Evolutionary conservation across 1,140 invertebrate genomes (phyloP).

Genomic region (Brachionus asplanchnoidis): DNA sequence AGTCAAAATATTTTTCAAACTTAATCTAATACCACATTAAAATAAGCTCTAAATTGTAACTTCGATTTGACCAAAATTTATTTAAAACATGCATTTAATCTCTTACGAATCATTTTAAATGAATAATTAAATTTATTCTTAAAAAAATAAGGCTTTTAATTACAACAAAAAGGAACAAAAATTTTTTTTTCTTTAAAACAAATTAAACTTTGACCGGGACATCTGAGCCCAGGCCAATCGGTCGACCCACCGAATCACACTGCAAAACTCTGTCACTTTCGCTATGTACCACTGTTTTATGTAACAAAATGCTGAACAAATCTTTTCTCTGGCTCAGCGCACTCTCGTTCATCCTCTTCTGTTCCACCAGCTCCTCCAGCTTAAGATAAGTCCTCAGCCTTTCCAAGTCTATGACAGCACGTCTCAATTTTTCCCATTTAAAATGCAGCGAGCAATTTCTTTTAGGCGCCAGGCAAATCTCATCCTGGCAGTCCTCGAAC

Average conservation of each 20-base stretch:
- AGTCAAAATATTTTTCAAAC: too few relatives aligned
- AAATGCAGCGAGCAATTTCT: conserved; percentile 86
- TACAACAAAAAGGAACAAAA: not conserved
- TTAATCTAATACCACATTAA: not conserved
- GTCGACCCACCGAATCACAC: not conserved
- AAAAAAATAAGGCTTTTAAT: not conserved
- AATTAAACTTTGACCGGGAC: not conserved
- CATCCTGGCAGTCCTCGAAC: conserved; percentile 55
- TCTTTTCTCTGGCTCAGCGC: conserved; percentile 10
- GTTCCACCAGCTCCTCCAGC: conserved; percentile 88
- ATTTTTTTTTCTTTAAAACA: not conserved
- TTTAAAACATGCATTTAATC: not conserved
- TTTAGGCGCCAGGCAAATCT: conserved; percentile 79
- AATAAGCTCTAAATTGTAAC: not conserved
- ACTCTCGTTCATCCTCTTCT: conserved; percentile 64
- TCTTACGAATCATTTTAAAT: not conserved
- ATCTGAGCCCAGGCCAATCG: not conserved
- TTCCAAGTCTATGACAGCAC: conserved; percentile 75
- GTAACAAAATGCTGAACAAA: conserved; percentile 24
- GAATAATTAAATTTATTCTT: not conserved
- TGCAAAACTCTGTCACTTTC: not conserved
- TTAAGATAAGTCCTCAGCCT: conserved; percentile 70
- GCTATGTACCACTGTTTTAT: not conserved
- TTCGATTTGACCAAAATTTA: not conserved
- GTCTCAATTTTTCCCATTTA: conserved; percentile 86